Evolutionary conservation across 1,140 invertebrate genomes (phyloP).

Genomic region (Drosophila baimaii): DNA sequence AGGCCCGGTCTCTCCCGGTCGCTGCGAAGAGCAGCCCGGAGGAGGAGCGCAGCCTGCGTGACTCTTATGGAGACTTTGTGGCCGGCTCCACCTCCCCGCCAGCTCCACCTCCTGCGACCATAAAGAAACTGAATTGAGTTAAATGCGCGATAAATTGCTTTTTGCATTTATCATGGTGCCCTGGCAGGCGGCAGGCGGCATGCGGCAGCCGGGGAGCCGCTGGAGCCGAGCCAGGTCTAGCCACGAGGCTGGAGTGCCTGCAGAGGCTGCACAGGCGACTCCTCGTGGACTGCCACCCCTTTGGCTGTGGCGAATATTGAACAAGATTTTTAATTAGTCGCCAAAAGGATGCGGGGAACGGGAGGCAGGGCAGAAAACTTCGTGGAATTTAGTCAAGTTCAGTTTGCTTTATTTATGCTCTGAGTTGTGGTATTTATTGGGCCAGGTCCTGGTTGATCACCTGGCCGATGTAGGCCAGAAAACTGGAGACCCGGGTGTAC

Average conservation of each 20-base stretch:
- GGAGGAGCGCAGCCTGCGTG: slow-evolving; percentile 52
- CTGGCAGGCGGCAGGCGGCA: slow-evolving; percentile 43
- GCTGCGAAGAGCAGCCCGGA: slow-evolving; percentile 4
- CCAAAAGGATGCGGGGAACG: slow-evolving; percentile 37
- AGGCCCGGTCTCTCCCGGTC: slow-evolving; percentile 27
- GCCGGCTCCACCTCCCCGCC: slow-evolving; percentile 35
- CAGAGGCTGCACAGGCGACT: slow-evolving; percentile 8
- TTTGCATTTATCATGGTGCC: slow-evolving; percentile 82
- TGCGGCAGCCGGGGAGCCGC: slow-evolving; percentile 33
- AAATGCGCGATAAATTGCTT: slow-evolving; percentile 84
- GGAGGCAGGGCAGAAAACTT: not conserved
- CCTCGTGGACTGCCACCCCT: slow-evolving; percentile 14
- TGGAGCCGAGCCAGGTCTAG: slow-evolving; percentile 61
- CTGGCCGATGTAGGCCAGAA: slow-evolving; percentile 71
- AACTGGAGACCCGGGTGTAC: slow-evolving; percentile 82
- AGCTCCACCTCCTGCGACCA: slow-evolving; percentile 40
- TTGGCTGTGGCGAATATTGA: slow-evolving; percentile 74
- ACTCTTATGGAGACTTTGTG: slow-evolving; percentile 67
- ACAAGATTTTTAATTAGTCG: slow-evolving; percentile 82
- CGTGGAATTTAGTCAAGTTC: slow-evolving; percentile 55
- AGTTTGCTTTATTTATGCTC: slow-evolving; percentile 43
- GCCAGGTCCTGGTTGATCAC: slow-evolving; percentile 71
- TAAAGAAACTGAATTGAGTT: slow-evolving; percentile 82
- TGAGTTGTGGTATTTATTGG: slow-evolving; percentile 48
- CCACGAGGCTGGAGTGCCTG: slow-evolving; percentile 29